phyloP scores from a whole-genome alignment of 2,888 invertebrate genomes.

The Teleogryllus oceanicus region DNA sequence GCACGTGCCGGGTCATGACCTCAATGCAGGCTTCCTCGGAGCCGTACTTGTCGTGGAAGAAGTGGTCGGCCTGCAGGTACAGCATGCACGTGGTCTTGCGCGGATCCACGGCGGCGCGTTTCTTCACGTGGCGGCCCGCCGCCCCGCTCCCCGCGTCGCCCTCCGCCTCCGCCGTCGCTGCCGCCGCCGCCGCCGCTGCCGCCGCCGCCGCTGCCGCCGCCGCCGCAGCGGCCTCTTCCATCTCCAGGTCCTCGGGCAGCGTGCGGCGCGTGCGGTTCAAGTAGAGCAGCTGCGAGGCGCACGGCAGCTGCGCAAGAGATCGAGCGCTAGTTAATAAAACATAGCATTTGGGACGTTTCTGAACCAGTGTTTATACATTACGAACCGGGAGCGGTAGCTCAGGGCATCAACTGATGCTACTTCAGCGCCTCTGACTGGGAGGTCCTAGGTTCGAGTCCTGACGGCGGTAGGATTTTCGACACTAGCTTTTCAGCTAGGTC shows the following conservation, averaged over 20 bases:
- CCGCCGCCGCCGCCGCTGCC: not conserved
- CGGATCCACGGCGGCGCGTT: slow-evolving; percentile 70
- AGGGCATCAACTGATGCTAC: too few relatives aligned
- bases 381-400: too few relatives aligned
- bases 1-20: slow-evolving; percentile 91
- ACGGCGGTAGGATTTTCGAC: too few relatives aligned
- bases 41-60: slow-evolving; percentile 92
- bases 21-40: slow-evolving; percentile 93
- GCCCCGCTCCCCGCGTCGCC: slow-evolving; percentile 42
- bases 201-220: slow-evolving; percentile 19
- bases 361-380: too few relatives aligned
- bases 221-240: slow-evolving; percentile 25
- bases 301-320: slow-evolving; percentile 43
- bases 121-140: slow-evolving; percentile 47
- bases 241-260: slow-evolving; percentile 28
- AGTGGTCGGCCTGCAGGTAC: slow-evolving; percentile 93
- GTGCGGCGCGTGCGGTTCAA: slow-evolving; percentile 38
- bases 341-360: too few relatives aligned
- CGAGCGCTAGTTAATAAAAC: too few relatives aligned
- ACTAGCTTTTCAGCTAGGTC: too few relatives aligned
- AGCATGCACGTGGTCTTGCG: slow-evolving; percentile 91
- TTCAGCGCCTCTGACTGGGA: too few relatives aligned
- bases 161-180: slow-evolving; percentile 22
- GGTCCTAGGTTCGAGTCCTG: too few relatives aligned
- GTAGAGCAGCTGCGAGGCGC: slow-evolving; percentile 62